Evolutionary conservation across 2,888 invertebrate genomes (phyloP).

Genomic region (Morinoia aosen): DNA sequence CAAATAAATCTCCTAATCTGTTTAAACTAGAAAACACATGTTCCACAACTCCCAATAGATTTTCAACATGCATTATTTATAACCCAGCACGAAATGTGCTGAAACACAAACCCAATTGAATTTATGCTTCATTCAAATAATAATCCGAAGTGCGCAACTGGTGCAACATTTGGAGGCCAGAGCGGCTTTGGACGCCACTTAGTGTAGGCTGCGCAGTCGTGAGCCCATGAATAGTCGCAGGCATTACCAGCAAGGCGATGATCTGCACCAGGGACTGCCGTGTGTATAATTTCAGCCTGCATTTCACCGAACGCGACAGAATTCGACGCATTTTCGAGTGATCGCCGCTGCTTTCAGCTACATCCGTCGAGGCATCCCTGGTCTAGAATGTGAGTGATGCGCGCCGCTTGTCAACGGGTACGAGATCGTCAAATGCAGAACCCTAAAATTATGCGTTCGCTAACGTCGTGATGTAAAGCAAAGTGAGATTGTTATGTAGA

Average conservation of each 20-base stretch:
- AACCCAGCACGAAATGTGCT: background rate
- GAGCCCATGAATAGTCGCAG: constrained; percentile 15
- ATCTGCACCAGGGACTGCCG: background rate
- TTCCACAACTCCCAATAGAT: background rate
- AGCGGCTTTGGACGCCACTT: background rate
- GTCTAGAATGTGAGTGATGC: too few species aligned
- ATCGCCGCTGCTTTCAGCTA: background rate
- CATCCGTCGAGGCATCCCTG: background rate
- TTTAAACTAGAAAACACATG: background rate
- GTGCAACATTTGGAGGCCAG: background rate
- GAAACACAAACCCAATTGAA: background rate
- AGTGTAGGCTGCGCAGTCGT: background rate
- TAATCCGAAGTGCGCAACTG: background rate
- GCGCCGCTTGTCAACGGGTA: too few species aligned
- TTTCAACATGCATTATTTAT: background rate
- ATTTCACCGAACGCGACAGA: background rate
- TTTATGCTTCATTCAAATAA: background rate
- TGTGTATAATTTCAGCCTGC: background rate
- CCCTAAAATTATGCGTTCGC: too few species aligned
- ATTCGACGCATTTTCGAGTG: background rate
- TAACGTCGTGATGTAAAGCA: too few species aligned
- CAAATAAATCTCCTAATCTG: background rate
- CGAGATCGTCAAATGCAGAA: too few species aligned
- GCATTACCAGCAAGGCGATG: constrained; percentile 19
- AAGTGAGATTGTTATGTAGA: too few species aligned